phyloP scores from a whole-genome alignment of 2,888 invertebrate species.

The Monopis laevigella region DNA sequence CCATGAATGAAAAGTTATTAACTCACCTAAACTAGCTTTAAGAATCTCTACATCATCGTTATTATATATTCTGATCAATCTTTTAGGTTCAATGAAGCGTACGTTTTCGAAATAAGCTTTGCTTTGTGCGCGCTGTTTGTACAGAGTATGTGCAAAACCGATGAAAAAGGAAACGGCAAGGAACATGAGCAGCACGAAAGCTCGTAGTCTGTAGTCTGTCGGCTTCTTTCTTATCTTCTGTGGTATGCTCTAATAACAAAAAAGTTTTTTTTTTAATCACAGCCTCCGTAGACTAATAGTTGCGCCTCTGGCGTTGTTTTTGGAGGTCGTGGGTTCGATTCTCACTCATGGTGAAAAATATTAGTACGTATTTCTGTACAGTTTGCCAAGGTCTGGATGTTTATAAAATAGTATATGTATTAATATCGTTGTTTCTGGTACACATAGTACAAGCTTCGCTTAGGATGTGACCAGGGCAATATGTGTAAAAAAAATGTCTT shows the following conservation, averaged over 20 bases:
- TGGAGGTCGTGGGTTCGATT: too few relatives aligned
- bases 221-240: slow-evolving; percentile 77
- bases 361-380: too few relatives aligned
- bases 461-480: too few relatives aligned
- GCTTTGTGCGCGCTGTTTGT: slow-evolving; percentile 83
- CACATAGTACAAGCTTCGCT: too few relatives aligned
- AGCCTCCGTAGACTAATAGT: too few relatives aligned
- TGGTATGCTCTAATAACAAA: slow-evolving; percentile 79
- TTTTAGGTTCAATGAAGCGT: slow-evolving; percentile 82
- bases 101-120: slow-evolving; percentile 85
- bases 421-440: too few relatives aligned
- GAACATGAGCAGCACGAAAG: slow-evolving; percentile 83
- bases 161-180: slow-evolving; percentile 83
- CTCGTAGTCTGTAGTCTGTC: slow-evolving; percentile 81
- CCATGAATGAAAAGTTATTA: background rate
- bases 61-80: slow-evolving; percentile 77
- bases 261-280: too few relatives aligned
- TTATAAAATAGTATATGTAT: too few relatives aligned
- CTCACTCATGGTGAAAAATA: too few relatives aligned
- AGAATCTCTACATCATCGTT: slow-evolving; percentile 76
- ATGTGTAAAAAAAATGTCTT: too few relatives aligned
- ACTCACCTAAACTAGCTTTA: slow-evolving; percentile 67
- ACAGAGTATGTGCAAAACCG: slow-evolving; percentile 84
- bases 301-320: too few relatives aligned
- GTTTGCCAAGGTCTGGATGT: too few relatives aligned